Evolutionary conservation across 64 coral and sea anemone species (phyloP).

Genomic region (Montipora capricornis): DNA sequence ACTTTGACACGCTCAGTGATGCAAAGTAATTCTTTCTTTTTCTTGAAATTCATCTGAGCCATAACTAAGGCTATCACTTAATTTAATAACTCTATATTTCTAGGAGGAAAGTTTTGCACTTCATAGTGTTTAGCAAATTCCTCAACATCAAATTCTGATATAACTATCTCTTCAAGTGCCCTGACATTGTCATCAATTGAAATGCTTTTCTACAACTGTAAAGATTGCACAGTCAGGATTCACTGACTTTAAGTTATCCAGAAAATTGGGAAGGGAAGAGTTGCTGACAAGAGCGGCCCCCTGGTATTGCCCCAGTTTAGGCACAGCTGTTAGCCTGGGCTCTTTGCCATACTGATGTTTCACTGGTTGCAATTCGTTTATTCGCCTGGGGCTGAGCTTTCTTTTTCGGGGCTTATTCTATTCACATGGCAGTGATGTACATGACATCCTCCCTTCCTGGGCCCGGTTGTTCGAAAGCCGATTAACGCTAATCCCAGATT

Average conservation of each 20-base stretch:
- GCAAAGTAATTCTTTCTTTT: too few relatives aligned
- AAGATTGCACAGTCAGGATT: slow-evolving; percentile 22
- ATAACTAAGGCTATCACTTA: not conserved
- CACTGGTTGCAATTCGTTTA: slow-evolving; percentile 6
- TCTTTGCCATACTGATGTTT: slow-evolving; percentile 19
- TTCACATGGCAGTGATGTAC: not conserved
- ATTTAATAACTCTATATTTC: slow-evolving; percentile 22
- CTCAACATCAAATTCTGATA: slow-evolving; percentile 26
- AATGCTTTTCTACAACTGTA: slow-evolving; percentile 13
- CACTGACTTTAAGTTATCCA: slow-evolving; percentile 3
- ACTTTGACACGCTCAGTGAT: not conserved
- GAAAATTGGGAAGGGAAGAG: slow-evolving; percentile 12
- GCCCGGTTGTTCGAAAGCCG: too few relatives aligned
- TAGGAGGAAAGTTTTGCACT: slow-evolving; percentile 2
- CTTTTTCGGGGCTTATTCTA: slow-evolving; percentile 15
- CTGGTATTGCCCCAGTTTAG: not conserved
- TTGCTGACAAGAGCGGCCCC: not conserved
- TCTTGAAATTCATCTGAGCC: too few relatives aligned
- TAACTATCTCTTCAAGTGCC: not conserved
- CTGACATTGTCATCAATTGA: not conserved
- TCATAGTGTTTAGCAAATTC: slow-evolving; percentile 32
- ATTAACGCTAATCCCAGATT: too few relatives aligned
- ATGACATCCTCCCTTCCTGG: not conserved
- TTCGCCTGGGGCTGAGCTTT: slow-evolving; percentile 6
- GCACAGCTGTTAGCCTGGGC: not conserved